Base-by-base conservation (phyloP, 2,797 vertebrate genomes). In the Odontamblyopus rebecca region DNA sequence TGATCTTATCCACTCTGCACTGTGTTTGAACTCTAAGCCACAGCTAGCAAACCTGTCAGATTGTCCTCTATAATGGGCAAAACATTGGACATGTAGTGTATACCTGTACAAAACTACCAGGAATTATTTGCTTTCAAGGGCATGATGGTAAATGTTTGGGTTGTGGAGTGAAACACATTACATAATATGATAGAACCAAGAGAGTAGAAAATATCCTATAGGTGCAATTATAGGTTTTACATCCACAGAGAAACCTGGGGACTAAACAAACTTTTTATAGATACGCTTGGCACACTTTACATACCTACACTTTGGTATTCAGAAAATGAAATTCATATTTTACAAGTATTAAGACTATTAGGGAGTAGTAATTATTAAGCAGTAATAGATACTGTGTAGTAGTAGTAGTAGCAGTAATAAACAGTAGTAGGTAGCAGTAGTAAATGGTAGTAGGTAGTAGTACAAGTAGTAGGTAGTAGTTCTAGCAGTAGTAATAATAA, bases 11-110 rank as follows among this genome's bases (percentile, higher is more conserved):
- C 23, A 26, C 15, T 18, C 44, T 66, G 27, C 48, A n/a, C 26
- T 29, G 48, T 51, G 64, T 66, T 66, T 66, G 64, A 66, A 66
- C 64, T 51, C 48, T 13, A 15, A 41, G 38, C 41, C 63, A 13
- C 44, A 15, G 44, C 12, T 48, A 63, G 19, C 19, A 5, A 66
- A 44, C 23, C 44, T 19, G 44, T 66, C 44, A 15, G 26, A 66
- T 19, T 44, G 16, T 66, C 38, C 12, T 66, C 44, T 16, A 30
- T 51, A 66, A 51, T 66, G 64, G 16, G 26, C 26, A 30, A 27
- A 66, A 66, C 64, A 66, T 13, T 51, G 64, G 15, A 29, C 16
- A 38, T 16, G 64, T 13, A 44, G 41, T 12, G 38, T 41, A 23
- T 23, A 23, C 23, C 23, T 6, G 44, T 27, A 26, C 13, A 65